Evolutionary conservation across 1,140 invertebrate species (phyloP), one percentile per base, ranked within the genome.

Genomic region (Ganaspis sp.): DNA sequence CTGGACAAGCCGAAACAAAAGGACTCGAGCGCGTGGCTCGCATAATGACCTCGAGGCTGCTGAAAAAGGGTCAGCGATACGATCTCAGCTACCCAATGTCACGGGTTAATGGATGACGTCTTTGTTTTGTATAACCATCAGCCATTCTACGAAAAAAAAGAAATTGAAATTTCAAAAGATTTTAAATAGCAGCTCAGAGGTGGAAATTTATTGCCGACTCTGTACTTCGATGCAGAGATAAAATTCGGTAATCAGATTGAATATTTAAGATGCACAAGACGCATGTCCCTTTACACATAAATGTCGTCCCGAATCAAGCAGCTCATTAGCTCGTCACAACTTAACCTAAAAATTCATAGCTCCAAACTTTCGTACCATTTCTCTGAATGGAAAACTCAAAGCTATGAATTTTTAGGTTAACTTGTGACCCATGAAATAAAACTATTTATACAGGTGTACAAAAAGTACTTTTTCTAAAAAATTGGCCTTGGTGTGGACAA

Each of bases 101-200:
- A 64, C 58, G 58, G 58, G 58, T 64, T 64, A 64, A 64, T 64
- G 58, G 58, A 64, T 64, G 58, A 64, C 23, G 58, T 64, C 58
- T 64, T 64, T 64, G 58, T 64, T 64, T 64, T 64, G 21, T 64
- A 64, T 64, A 64, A 29, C 58, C 23, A 64, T 64, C 58, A 64
- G 58, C 23, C 58, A 11, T 64, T 64, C 58, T 29, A 29, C 15
- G 26, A 26, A 26, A 26, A 64, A 64, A 64, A 49, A 64, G 26
- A n/a, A 64, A 64, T 64, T 11, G 23, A 64, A 64, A 64, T 64
- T 64, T 64, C 21, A 64, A 64, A 26, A 29, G 12, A 34, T 64
- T n/a, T 64, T 34, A 64, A 64, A 64, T 64, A 26, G 58, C 26
- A 3, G 58, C 11, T 1, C 26, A 29, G 58, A 64, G 58, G 23